These are phyloP conservation scores for Melinopterus prodromus DNA, from an alignment of 2,888 invertebrate genomes.

Conservation along the genomic window DNA sequence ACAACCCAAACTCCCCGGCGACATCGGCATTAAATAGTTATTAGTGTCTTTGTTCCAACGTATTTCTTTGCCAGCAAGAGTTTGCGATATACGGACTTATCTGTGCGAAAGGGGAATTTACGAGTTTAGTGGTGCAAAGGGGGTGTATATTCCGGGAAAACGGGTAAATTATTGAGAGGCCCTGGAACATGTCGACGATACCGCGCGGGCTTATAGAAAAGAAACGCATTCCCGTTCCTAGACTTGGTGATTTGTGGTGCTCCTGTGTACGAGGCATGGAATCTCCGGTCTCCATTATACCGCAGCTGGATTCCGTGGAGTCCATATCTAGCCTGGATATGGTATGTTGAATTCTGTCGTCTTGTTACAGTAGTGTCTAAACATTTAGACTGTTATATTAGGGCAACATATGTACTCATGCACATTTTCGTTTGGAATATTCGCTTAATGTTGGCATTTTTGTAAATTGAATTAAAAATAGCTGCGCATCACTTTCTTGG, in stretches of 20 bases:
- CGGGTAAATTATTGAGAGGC: not conserved
- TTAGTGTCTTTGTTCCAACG: not conserved
- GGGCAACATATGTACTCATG: not conserved
- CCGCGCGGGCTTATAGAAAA: constrained; percentile 39
- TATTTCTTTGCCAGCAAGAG: not conserved
- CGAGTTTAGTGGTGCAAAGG: not conserved
- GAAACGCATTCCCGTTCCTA: constrained; percentile 46
- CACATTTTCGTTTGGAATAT: not conserved
- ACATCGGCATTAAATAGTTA: not conserved
- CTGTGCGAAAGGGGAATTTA: not conserved
- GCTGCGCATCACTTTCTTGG: no score
- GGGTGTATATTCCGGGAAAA: not conserved
- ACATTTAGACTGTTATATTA: no score
- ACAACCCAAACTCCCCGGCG: not conserved
- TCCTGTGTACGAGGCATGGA: constrained; percentile 43
- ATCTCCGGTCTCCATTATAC: constrained; percentile 26
- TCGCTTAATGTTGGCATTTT: no score
- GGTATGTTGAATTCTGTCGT: constrained; percentile 26
- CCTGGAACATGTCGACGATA: constrained; percentile 27
- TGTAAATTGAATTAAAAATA: no score
- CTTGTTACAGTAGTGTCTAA: no score
- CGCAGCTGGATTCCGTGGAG: constrained; percentile 27
- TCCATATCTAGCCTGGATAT: constrained; percentile 32
- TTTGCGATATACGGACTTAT: not conserved
- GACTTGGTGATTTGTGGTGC: constrained; percentile 46